Evolutionary conservation across 2,113 vertebrate species (phyloP).

Genomic region (Dinomys branickii): DNA sequence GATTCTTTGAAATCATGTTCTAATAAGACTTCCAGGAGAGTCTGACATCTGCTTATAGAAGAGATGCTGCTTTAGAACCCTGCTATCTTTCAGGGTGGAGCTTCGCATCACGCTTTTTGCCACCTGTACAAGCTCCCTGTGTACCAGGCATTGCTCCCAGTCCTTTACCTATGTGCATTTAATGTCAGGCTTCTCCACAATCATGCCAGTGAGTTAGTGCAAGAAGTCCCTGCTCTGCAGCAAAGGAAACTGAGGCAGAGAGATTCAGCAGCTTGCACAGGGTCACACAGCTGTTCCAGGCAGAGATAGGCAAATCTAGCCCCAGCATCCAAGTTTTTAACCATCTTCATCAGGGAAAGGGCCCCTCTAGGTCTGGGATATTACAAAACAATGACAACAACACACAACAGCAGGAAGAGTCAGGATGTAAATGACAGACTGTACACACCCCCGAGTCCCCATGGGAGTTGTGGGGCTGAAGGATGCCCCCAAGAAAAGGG

Average conservation of each 20-base stretch:
- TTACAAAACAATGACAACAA: not conserved
- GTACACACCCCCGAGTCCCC: not conserved
- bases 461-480: fast-evolving
- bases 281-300: not conserved
- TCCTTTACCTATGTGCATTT: not conserved
- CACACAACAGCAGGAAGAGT: not conserved
- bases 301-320: not conserved
- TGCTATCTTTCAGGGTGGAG: not conserved
- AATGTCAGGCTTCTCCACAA: not conserved
- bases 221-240: not conserved
- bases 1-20: not conserved
- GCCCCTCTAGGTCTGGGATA: not conserved
- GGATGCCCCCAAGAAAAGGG: not conserved
- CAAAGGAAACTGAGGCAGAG: slow-evolving; percentile 36
- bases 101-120: fast-evolving
- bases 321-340: not conserved
- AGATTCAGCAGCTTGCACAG: not conserved
- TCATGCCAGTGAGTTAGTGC: not conserved
- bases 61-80: not conserved
- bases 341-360: not conserved
- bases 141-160: not conserved
- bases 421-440: not conserved
- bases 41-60: not conserved
- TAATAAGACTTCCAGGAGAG: not conserved
- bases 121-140: not conserved